These are phyloP conservation scores for Thamnaconus septentrionalis DNA, from an alignment of 2,113 vertebrate genomes.

Conservation along the genomic window DNA sequence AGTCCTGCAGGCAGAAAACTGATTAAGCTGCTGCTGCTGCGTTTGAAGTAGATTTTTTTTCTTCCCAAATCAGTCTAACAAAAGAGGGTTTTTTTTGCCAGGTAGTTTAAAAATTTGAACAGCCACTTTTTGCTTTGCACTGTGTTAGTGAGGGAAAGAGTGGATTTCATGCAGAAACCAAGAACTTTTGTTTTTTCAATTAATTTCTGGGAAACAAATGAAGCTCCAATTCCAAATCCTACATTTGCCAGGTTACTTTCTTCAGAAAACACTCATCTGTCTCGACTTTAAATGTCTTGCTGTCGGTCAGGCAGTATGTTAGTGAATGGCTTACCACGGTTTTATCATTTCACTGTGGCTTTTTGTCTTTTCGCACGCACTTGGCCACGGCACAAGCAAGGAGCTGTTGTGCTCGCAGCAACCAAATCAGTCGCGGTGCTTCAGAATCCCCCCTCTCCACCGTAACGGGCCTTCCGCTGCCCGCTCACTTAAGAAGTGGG, in stretches of 20 bases:
- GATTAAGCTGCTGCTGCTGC: slow-evolving; percentile 33
- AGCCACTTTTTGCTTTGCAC: no score
- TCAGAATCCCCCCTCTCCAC: slow-evolving; percentile 22
- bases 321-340: slow-evolving; percentile 13
- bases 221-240: not conserved
- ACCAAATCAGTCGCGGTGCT: slow-evolving; percentile 1
- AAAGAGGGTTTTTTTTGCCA: no score
- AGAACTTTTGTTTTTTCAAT: not conserved
- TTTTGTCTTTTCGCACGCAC: slow-evolving; percentile 3
- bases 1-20: slow-evolving; percentile 20
- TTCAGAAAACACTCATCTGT: no score
- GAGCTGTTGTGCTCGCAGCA: no score
- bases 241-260: no score
- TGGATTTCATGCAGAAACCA: no score
- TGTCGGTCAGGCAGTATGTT: not conserved
- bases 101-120: not conserved
- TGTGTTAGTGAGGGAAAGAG: no score
- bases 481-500: slow-evolving; percentile 55
- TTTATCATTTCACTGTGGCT: slow-evolving; percentile 12
- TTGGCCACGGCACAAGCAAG: no score
- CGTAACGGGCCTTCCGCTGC: slow-evolving; percentile 28
- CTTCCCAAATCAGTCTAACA: not conserved
- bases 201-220: not conserved
- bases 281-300: not conserved
- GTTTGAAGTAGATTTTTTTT: slow-evolving; percentile 13